Evolutionary conservation across 2,888 invertebrate genomes (phyloP).

Genomic region (Erebia aethiops): DNA sequence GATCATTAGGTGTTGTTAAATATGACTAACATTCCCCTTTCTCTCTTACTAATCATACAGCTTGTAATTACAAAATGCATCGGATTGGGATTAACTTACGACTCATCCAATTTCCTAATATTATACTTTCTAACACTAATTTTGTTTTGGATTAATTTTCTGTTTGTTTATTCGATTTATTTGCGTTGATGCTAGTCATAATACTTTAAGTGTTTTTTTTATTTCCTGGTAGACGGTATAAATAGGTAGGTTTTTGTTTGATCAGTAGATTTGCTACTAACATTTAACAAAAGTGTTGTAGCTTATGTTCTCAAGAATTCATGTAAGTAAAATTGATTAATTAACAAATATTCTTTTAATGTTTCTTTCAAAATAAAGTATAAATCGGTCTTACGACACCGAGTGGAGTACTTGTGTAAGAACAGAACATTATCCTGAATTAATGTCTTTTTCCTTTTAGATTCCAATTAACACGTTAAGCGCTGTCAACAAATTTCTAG

Average conservation of each 20-base stretch:
- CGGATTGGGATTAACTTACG: background rate
- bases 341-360: background rate
- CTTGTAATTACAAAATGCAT: background rate
- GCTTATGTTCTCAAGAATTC: background rate
- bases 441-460: constrained; percentile 62
- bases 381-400: constrained; percentile 22
- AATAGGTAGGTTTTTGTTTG: background rate
- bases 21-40: background rate
- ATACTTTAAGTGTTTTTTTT: background rate
- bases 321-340: constrained; percentile 5
- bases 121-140: too few relatives aligned
- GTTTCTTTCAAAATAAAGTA: background rate
- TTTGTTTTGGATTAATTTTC: too few relatives aligned
- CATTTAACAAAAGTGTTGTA: constrained; percentile 8
- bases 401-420: constrained; percentile 1
- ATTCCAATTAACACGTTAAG: constrained; percentile 86
- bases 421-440: background rate
- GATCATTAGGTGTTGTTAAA: background rate
- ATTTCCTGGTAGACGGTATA: background rate
- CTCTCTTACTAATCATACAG: background rate
- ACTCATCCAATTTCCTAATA: background rate
- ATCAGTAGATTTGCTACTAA: background rate
- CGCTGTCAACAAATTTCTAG: constrained; percentile 85
- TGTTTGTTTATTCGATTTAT: background rate
- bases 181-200: background rate